Evolutionary conservation across 2,113 vertebrate species (phyloP).

Genomic region (Urocynchramus pylzowi): DNA sequence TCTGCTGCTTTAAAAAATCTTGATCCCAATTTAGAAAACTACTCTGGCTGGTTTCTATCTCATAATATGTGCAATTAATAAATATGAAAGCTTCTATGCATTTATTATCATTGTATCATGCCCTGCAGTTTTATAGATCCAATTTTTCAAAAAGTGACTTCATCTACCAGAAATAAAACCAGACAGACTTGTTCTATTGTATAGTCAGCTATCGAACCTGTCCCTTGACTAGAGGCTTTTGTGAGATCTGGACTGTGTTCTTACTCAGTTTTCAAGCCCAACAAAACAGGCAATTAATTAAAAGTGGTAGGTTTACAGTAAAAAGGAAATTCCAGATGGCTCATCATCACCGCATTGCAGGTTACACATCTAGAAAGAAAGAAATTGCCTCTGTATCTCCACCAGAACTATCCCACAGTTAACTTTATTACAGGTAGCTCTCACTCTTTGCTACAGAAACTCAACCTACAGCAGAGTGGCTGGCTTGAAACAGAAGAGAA

Average conservation of each 20-base stretch:
- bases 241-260: not conserved
- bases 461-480: not conserved
- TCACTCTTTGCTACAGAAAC: not conserved
- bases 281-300: not conserved
- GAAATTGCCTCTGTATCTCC: not conserved
- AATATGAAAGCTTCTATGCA: slow-evolving; percentile 34
- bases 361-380: not conserved
- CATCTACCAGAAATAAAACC: slow-evolving; percentile 28
- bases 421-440: not conserved
- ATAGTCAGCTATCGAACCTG: not conserved
- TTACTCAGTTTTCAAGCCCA: not conserved
- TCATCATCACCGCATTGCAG: not conserved
- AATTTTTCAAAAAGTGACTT: slow-evolving; percentile 3
- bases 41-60: not conserved
- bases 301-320: not conserved
- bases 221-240: not conserved
- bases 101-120: slow-evolving; percentile 17
- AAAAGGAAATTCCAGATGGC: not conserved
- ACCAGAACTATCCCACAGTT: not conserved
- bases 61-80: slow-evolving; percentile 33
- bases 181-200: not conserved
- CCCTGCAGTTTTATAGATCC: slow-evolving; percentile 24
- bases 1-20: not conserved
- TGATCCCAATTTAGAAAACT: slow-evolving; percentile 30
- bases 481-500: not conserved